These are phyloP conservation scores for Petrolisthes manimaculis DNA, from an alignment of 2,888 invertebrate genomes.

Conservation along the genomic window DNA sequence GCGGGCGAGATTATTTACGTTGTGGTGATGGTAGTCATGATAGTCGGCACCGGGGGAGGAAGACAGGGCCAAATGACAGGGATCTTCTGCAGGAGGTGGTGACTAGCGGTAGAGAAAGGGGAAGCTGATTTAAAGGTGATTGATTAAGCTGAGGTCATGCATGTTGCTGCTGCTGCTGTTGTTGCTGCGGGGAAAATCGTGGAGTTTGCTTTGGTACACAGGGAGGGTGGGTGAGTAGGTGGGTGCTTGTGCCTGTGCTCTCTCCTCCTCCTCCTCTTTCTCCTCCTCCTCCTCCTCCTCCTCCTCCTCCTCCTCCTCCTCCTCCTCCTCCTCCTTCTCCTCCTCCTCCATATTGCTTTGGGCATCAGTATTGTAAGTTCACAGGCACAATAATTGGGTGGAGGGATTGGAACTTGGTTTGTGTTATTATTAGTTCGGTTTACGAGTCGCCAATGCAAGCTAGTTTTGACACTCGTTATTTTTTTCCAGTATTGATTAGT, in stretches of 20 bases:
- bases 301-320: not conserved
- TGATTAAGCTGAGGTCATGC: slow-evolving; percentile 8
- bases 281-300: not conserved
- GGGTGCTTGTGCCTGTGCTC: not conserved
- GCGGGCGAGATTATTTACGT: too few relatives aligned
- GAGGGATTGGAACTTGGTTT: too few relatives aligned
- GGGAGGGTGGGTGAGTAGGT: not conserved
- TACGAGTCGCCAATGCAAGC: too few relatives aligned
- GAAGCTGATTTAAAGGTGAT: slow-evolving; percentile 8
- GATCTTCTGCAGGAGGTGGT: not conserved
- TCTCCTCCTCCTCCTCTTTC: not conserved
- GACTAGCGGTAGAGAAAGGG: not conserved
- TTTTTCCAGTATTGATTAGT: too few relatives aligned
- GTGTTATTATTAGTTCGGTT: too few relatives aligned
- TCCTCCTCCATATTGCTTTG: not conserved
- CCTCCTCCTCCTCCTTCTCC: not conserved
- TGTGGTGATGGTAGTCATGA: too few relatives aligned
- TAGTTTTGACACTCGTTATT: too few relatives aligned
- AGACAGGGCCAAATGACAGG: slow-evolving; percentile 1
- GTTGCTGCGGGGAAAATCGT: not conserved
- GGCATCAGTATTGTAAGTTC: not conserved
- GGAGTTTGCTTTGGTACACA: too few relatives aligned
- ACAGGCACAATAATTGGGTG: too few relatives aligned
- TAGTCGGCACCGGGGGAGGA: not conserved
- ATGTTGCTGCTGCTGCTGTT: not conserved